Evolutionary conservation across 2,113 vertebrate species (phyloP).

Genomic region (Heliornis fulica): DNA sequence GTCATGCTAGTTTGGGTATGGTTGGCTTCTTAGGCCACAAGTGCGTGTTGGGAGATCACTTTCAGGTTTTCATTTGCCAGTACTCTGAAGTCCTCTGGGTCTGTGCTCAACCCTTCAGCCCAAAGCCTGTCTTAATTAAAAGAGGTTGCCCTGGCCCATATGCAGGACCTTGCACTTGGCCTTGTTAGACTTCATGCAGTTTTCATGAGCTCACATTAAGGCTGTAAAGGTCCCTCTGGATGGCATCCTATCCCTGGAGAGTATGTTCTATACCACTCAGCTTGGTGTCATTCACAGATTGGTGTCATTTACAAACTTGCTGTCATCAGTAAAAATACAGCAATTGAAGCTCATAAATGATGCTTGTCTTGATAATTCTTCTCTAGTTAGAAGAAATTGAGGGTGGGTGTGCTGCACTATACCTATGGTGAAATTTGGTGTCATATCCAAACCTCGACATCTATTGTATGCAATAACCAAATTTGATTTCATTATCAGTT

Average conservation of each 20-base stretch:
- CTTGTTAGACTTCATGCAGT: not conserved
- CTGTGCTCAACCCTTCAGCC: not conserved
- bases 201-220: rapidly evolving
- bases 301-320: not conserved
- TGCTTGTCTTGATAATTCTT: not conserved
- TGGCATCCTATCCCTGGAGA: not conserved
- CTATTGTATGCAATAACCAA: not conserved
- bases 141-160: rapidly evolving
- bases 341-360: not conserved
- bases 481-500: not conserved
- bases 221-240: not conserved
- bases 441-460: not conserved
- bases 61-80: not conserved
- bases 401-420: not conserved
- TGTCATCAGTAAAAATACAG: not conserved
- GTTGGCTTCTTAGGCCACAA: not conserved
- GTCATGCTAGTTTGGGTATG: rapidly evolving
- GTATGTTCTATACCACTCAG: rapidly evolving
- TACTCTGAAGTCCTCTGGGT: not conserved
- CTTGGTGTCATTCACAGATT: not conserved
- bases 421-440: not conserved
- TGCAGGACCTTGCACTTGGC: not conserved
- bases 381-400: not conserved
- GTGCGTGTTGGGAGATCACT: rapidly evolving
- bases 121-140: not conserved